Percentiles rank a stretch among this genome's conserved stretches.
Conservation (phyloP, 2,888 invertebrate species). For the Zaprionus obscuricornis region DNA sequence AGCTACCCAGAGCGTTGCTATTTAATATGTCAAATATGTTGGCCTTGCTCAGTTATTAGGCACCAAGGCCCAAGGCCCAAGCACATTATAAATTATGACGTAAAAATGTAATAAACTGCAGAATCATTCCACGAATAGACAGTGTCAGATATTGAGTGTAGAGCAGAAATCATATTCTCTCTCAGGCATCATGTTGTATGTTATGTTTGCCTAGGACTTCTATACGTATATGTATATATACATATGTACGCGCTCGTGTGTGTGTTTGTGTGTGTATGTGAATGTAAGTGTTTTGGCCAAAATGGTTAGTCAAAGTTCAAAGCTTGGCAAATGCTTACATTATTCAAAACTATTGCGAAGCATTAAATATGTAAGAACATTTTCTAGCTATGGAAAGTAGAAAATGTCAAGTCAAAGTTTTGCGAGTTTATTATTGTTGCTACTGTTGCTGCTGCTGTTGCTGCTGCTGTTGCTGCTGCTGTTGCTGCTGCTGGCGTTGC, state of each 20-base stretch:
- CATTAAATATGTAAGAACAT: constrained; percentile 63
- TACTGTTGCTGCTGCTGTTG: constrained; percentile 11
- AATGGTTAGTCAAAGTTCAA: constrained; percentile 40
- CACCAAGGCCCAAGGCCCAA: constrained; percentile 32
- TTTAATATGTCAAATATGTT: constrained; percentile 60
- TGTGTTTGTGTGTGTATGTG: not conserved
- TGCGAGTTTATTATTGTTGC: constrained; percentile 36
- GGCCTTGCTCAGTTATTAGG: constrained; percentile 46
- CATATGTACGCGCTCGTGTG: too few species aligned
- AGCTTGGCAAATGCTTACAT: constrained; percentile 52
- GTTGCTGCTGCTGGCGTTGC: constrained; percentile 11
- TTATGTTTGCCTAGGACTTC: constrained; percentile 6
- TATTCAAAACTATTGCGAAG: constrained; percentile 64
- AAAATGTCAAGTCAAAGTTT: constrained; percentile 59
- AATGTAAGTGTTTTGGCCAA: constrained; percentile 18
- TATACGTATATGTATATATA: not conserved
- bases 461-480: constrained; percentile 25
- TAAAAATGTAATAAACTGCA: constrained; percentile 63
- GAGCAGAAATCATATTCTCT: too few species aligned
- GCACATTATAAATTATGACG: constrained; percentile 68
- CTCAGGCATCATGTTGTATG: too few species aligned
- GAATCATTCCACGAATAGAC: constrained; percentile 22
- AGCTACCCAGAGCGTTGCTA: constrained; percentile 27
- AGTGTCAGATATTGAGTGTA: constrained; percentile 59
- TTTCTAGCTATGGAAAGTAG: constrained; percentile 19